These are phyloP conservation scores for Thaumetopoea pityocampa DNA, from an alignment of 1,140 invertebrate genomes.

Conservation along the genomic window DNA sequence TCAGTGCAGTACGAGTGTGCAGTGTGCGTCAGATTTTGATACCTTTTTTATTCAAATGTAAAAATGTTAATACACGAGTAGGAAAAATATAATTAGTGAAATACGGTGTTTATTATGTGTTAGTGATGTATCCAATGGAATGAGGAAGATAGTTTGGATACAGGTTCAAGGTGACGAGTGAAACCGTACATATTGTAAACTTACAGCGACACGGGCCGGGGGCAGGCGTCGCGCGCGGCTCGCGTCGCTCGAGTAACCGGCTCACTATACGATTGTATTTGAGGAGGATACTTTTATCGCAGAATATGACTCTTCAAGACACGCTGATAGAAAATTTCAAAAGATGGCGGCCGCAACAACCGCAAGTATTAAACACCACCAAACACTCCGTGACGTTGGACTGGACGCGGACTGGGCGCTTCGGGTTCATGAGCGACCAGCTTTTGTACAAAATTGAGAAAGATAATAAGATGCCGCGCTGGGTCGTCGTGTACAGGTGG, in stretches of 20 bases:
- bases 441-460: constrained; percentile 51
- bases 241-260: background rate
- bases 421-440: constrained; percentile 28
- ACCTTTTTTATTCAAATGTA: too few species aligned
- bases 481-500: constrained; percentile 55
- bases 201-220: constrained; percentile 4
- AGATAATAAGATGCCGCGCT: constrained; percentile 54
- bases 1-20: too few species aligned
- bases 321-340: constrained; percentile 26
- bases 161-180: too few species aligned
- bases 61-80: too few species aligned
- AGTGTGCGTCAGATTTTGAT: too few species aligned
- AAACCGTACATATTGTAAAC: too few species aligned
- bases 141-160: too few species aligned
- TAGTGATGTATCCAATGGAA: too few species aligned
- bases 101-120: too few species aligned
- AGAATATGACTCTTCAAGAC: constrained; percentile 26
- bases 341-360: constrained; percentile 33
- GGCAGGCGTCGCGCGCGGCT: background rate
- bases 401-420: constrained; percentile 28
- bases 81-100: too few species aligned
- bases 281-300: background rate
- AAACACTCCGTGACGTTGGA: constrained; percentile 36
- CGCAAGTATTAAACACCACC: constrained; percentile 34
- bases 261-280: background rate